These are phyloP conservation scores for Psettodes erumei DNA, from an alignment of 2,113 vertebrate genomes.

Conservation along the genomic window DNA sequence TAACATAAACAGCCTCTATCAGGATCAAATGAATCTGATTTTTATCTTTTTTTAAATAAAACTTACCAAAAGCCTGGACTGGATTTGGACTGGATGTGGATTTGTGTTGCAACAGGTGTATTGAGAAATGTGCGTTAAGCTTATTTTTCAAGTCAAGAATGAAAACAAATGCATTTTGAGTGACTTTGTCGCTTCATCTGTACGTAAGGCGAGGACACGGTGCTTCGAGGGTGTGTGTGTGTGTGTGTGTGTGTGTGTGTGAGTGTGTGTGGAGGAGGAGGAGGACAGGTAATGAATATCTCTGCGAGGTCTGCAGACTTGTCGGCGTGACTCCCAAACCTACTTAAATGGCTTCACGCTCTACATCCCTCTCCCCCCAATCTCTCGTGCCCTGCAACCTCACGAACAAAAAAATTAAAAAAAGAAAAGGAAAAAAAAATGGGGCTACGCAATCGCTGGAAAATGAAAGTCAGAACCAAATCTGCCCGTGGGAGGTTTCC, in stretches of 20 bases:
- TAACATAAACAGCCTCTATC: no score
- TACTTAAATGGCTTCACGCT: conserved; percentile 78
- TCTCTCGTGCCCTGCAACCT: conserved; percentile 67
- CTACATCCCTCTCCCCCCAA: conserved; percentile 76
- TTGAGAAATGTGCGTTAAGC: not conserved
- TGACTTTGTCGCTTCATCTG: not conserved
- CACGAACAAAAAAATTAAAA: conserved; percentile 29
- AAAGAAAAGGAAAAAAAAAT: conserved; percentile 49
- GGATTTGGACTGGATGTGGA: no score
- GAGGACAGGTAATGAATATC: conserved; percentile 46
- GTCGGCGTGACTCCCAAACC: conserved; percentile 59
- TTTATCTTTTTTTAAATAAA: no score
- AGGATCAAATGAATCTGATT: no score
- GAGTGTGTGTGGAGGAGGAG: not conserved
- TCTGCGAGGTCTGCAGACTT: conserved; percentile 41
- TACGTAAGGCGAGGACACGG: not conserved
- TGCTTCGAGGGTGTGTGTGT: no score
- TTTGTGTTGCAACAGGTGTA: not conserved
- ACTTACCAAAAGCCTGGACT: not conserved
- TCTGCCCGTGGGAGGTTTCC: conserved; percentile 19
- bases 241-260: not conserved
- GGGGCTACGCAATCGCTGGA: conserved; percentile 27
- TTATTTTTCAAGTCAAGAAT: not conserved
- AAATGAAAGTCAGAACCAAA: conserved; percentile 66
- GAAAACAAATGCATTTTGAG: not conserved